Conservation (phyloP, 2,888 invertebrate species). For the Crioceris asparagi region DNA sequence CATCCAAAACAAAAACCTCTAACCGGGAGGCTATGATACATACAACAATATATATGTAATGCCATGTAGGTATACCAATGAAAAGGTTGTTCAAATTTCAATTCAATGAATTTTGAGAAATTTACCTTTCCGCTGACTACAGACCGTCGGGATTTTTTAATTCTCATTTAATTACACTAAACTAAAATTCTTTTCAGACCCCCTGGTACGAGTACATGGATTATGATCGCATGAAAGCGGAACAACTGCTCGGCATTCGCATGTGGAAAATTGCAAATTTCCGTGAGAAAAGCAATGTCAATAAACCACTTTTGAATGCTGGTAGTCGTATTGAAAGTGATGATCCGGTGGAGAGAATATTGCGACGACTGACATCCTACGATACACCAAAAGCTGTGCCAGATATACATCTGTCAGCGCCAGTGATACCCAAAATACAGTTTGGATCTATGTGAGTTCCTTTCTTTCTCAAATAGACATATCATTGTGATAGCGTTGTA, state of each 20-base stretch:
- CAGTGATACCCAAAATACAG: conserved; percentile 32
- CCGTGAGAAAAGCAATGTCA: conserved; percentile 36
- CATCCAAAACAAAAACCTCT: too few relatives aligned
- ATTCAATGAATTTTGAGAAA: too few relatives aligned
- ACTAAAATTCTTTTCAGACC: too few relatives aligned
- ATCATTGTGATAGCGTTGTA: too few relatives aligned
- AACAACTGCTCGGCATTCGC: conserved; percentile 41
- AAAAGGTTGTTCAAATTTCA: too few relatives aligned
- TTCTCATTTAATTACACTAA: too few relatives aligned
- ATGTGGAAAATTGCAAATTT: conserved; percentile 47
- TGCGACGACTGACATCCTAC: conserved; percentile 50
- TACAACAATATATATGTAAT: too few relatives aligned
- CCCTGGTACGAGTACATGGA: conserved; percentile 62
- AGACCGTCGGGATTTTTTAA: too few relatives aligned
- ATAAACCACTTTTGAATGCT: conserved; percentile 30
- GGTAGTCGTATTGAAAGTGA: conserved; percentile 30
- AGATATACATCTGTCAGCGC: conserved; percentile 36
- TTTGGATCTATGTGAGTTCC: conserved; percentile 23
- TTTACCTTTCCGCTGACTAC: too few relatives aligned
- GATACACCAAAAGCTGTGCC: conserved; percentile 53
- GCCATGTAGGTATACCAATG: too few relatives aligned
- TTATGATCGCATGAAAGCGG: conserved; percentile 43
- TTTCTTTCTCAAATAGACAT: too few relatives aligned
- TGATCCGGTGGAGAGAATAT: conserved; percentile 46
- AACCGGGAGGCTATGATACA: too few relatives aligned